These are phyloP conservation scores for Semaprochilodus insignis DNA, from an alignment of 2,797 vertebrate species.

Conservation along the genomic window DNA sequence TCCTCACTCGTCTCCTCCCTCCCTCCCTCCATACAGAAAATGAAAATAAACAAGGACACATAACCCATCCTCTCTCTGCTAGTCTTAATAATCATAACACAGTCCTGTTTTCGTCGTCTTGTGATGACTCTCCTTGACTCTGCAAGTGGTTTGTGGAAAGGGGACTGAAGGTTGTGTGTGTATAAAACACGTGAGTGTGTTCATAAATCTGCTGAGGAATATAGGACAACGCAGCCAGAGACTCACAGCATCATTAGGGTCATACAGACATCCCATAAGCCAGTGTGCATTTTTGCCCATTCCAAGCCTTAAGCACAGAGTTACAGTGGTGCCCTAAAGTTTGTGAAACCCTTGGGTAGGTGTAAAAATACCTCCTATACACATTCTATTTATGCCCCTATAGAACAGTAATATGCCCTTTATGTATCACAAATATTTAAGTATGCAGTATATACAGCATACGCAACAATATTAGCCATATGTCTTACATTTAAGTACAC, in stretches of 20 bases:
- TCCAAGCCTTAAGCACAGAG: too few species aligned
- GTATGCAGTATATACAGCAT: too few species aligned
- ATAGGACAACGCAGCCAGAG: background rate
- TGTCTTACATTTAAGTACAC: too few species aligned
- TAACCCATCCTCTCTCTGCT: background rate
- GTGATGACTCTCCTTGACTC: conserved; percentile 17
- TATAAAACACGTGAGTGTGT: background rate
- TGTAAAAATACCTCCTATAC: too few species aligned
- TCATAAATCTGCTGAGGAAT: background rate
- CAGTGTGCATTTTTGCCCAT: too few species aligned
- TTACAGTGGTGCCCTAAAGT: too few species aligned
- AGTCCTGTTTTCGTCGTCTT: background rate
- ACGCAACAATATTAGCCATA: too few species aligned
- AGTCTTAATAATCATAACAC: background rate
- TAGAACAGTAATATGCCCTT: too few species aligned
- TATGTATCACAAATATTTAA: too few species aligned
- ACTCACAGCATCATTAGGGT: background rate
- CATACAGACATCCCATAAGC: background rate
- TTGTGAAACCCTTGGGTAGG: too few species aligned
- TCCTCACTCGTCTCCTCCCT: background rate
- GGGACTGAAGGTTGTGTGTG: conserved; percentile 11
- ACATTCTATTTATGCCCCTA: too few species aligned
- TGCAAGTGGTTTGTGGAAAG: conserved; percentile 5
- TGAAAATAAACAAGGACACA: conserved; percentile 8
- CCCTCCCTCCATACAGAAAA: conserved; percentile 9